Base-by-base conservation (phyloP, 2,113 vertebrate species). In the Lagopus muta region DNA sequence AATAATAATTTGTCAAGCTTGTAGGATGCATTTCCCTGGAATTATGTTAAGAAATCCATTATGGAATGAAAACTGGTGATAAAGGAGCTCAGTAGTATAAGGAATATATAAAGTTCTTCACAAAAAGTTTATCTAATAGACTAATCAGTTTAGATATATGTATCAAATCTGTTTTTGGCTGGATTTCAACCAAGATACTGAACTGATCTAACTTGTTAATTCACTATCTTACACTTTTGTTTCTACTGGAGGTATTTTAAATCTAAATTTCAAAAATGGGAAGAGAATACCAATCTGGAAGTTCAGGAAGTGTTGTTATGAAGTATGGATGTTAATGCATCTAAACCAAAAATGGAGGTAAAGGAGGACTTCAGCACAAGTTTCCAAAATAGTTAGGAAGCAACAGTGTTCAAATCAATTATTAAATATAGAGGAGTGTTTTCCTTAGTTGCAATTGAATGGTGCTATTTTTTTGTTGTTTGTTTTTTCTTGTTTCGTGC, bases 401-500 rank as follows among this genome's bases (percentile, higher is more conserved):
- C 34, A 34, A 28, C 36, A 75, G 11, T 17, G 15, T 57, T 67
- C 74, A 86, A 86, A 91, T 71, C 7, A 75, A 24, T 79, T 67
- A 92, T 80, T 85, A 86, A 94, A 66, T 72, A 58, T 69, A 57
- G 58, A 64, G 27, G 18, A 75, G 76, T 42, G 62, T 1, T 94
- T 94, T 79, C 67, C 80, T 86, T 77, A 45, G 50, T 30, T 67
- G 6, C 34, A 54, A 83, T 91, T 92, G n/a, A 77, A 75, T 61
- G 43, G 11, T 70, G 50, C 25, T 82, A 9, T 86, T 83, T 91
- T 92, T 50, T 75, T 83, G 45, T 85, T 92, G 76, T 93, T 88
- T 92, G 25, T 86, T 96, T 88, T 90, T 40, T 86, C 83, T 81
- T 88, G 70, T 94, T 92, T 95, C 20, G 21, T 91, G 82, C 72